Base-by-base conservation (phyloP, 2,113 vertebrate species). In the Odontesthes bonariensis region DNA sequence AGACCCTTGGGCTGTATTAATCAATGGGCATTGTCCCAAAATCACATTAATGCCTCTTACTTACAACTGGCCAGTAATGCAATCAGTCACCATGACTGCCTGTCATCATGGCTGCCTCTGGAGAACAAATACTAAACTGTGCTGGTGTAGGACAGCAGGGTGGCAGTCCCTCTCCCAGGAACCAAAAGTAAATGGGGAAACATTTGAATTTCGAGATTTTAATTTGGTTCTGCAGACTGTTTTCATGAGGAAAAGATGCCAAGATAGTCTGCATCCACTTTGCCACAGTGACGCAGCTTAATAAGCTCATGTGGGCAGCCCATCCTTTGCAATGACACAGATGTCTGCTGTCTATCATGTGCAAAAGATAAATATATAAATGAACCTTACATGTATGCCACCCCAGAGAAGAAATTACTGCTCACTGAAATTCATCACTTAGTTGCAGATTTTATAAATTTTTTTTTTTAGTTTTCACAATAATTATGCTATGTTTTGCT, bases 21-120 rank as follows among this genome's bases (percentile, higher is more conserved):
- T 90, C 85, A 87, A 87, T 83, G 60, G 69, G 23, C 73, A 87
- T 92, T 88, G 91, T 83, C 79, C 70, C 77, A 7, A 86, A 87
- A 87, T 88, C 84, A 77, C 85, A 87, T 85, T 84, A 91, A 90
- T 85, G 84, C 64, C 57, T 76, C 75, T 74, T 78, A 74, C 81
- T 72, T 75, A 67, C 82, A 80, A 82, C 61, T 74, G 44, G 73
- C 68, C 81, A 56, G 61, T 27, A 17, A 53, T 67, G 62, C 76
- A 78, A 91, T 91, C 73, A 88, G 86, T 90, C 79, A 84, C 49
- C 74, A 58, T 49, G 20, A 79, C 70, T 63, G 74, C 75, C 69
- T 74, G 68, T 83, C 65, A 64, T 73, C 61, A 12, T 38, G 40
- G 59, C 64, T 56, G 77, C 57, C 40, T 47, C 51, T 42, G 47